Conservation (phyloP, 2,797 vertebrate genomes). For the Masticophis lateralis region DNA sequence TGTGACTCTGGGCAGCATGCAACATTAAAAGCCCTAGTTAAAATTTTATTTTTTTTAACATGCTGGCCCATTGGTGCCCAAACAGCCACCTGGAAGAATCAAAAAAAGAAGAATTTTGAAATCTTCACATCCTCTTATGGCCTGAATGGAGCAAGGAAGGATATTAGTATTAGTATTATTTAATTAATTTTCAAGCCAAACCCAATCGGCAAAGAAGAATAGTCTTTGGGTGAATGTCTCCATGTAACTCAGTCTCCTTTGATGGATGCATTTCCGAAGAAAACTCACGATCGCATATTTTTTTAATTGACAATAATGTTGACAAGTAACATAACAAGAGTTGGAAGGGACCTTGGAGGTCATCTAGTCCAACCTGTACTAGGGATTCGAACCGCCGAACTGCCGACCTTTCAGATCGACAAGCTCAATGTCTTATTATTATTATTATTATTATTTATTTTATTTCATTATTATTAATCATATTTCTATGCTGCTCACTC, state of each 20-base stretch:
- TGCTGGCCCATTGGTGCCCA: background rate
- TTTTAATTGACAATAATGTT: background rate
- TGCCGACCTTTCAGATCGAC: too few relatives aligned
- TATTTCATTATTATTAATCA: too few relatives aligned
- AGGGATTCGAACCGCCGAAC: too few relatives aligned
- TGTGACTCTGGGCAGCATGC: background rate
- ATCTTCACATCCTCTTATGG: background rate
- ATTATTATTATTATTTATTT: too few relatives aligned
- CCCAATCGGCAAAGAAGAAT: background rate
- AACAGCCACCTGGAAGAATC: background rate
- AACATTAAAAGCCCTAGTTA: background rate
- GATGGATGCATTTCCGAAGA: background rate
- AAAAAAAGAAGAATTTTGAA: background rate
- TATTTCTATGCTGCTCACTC: too few relatives aligned
- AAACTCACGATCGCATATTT: background rate
- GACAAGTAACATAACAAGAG: background rate
- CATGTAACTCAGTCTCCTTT: background rate
- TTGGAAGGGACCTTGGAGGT: too few relatives aligned
- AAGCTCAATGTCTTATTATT: too few relatives aligned
- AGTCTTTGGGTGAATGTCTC: background rate
- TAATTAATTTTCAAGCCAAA: background rate
- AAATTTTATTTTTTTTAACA: background rate
- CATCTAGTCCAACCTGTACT: too few relatives aligned
- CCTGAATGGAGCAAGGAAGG: background rate
- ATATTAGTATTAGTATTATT: background rate